Percentiles rank a stretch among this genome's conserved stretches.
These are phyloP conservation scores for Microtus ochrogaster DNA, from an alignment of 2,113 vertebrate species.

Conservation along the genomic window DNA sequence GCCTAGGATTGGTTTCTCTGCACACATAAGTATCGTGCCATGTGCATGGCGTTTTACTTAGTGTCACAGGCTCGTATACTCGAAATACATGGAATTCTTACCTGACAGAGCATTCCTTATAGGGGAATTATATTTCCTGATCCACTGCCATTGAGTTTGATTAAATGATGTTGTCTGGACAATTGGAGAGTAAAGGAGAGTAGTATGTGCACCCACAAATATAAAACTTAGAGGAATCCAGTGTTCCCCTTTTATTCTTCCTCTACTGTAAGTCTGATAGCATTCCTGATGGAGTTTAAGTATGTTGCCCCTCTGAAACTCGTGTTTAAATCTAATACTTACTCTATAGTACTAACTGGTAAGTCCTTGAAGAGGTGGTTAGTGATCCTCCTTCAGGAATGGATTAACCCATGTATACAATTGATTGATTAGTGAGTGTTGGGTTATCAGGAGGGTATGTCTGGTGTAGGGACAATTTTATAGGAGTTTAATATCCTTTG, in stretches of 20 bases:
- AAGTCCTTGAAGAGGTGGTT: not conserved
- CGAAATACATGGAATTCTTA: slow-evolving; percentile 2
- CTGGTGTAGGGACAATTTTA: not conserved
- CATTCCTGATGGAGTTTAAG: not conserved
- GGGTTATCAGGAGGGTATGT: not conserved
- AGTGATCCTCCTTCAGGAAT: not conserved
- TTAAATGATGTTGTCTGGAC: not conserved
- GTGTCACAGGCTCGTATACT: not conserved
- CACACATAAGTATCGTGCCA: not conserved
- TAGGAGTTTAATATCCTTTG: not conserved
- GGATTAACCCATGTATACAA: not conserved
- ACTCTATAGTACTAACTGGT: not conserved
- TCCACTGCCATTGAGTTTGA: not conserved
- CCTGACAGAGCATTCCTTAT: not conserved
- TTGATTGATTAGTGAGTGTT: not conserved
- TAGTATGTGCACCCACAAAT: not conserved
- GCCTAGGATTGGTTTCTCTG: not conserved
- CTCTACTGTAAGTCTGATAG: not conserved
- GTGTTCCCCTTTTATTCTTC: not conserved
- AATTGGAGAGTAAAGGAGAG: not conserved
- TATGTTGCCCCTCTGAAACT: not conserved
- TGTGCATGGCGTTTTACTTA: not conserved
- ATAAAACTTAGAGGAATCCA: not conserved
- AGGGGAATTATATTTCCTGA: not conserved
- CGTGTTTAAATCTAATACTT: not conserved